Base-by-base conservation (phyloP, 2,888 invertebrate species). In the Troilus luridus region DNA sequence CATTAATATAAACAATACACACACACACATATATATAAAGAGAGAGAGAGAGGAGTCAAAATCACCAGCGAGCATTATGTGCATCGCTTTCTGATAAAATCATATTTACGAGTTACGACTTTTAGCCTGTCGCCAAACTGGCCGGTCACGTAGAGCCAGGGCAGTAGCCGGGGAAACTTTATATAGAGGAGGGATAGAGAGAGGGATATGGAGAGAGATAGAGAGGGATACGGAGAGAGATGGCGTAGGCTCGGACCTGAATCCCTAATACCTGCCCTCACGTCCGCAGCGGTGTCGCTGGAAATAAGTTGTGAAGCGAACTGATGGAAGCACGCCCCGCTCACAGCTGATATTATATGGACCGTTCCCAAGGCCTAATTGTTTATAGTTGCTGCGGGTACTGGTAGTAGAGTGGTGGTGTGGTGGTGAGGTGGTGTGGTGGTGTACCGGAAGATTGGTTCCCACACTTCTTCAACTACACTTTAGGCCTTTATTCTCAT, bases 61-160 rank as follows among this genome's bases (percentile, higher is more conserved):
- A 77, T 77, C 19, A 19, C 72, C 17, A 19, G 72, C 1, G 41
- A 27, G 24, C 41, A 9, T n/a, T 41, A 77, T 27, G 72, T 77
- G 72, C 19, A 77, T 77, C 17, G 72, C 72, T 19, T 77, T 77
- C 41, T 77, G 72, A 77, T 77, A 77, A 77, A 77, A 77, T 77
- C 72, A 77, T 77, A 77, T 77, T 77, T 77, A 77, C 17, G 27
- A 17, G 27, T 7, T 27, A 67, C 9, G 12, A 19, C 17, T 27
- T 41, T 77, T 77, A 77, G 41, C 72, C 17, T 2, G 27, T 41
- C 72, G 41, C 72, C 72, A 27, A 77, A 77, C 27, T 27, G 72
- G 1, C 41, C 72, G 41, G 72, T 77, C 72, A 77, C 72, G 72
- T 77, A 77, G 41, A 41, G 72, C 72, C 21, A 8, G 8, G 19